Base-by-base conservation (phyloP, 2,888 invertebrate genomes). In the Sthenelais limicola region DNA sequence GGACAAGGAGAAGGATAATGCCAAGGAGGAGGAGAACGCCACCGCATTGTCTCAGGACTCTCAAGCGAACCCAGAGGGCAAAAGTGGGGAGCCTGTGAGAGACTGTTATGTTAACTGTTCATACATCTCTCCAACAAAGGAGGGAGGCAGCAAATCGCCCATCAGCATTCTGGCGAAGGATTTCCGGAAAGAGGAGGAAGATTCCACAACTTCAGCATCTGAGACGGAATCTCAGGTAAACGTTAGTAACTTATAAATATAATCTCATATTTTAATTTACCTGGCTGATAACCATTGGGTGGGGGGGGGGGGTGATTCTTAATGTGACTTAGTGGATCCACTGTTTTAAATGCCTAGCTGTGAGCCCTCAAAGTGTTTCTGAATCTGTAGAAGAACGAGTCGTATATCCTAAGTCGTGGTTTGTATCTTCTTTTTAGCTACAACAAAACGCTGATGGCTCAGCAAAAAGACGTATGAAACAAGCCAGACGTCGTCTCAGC, bases 151-250 rank as follows among this genome's bases (percentile, higher is more conserved):
- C 52, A 80, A 79, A 52, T 80, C 79, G 3, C 82, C 81, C 28
- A 81, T 82, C 54, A 79, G 77, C 76, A 72, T 80, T 73, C 77
- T 80, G 35, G 78, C 38, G 30, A 67, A 75, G 52, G 76, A 83
- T 43, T 78, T 83, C 1, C 79, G 75, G 68, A 73, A 78, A 68
- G 66, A 73, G 24, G 74, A 80, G 78, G 43, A 80, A 24, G 81
- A 82, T 71, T 84, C 85, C 38, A 86, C 87, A 54, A 85, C 84
- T 30, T 86, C 86, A 26, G 85, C 86, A 3, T 88, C 87, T 9
- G 87, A 87, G 73, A 79, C 83, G 21, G 88, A 87, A 80, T 79
- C 82, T 56, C 82, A 81, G 83, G 84, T 84, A 75, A 66, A 12
- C 69, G 18, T 48, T 26, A 15, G 21, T 9, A 21, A n/a, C 12